Percentiles rank a stretch among this genome's conserved stretches.
Evolutionary conservation across 1,140 invertebrate genomes (phyloP).

Genomic region (Mylabris phalerata): DNA sequence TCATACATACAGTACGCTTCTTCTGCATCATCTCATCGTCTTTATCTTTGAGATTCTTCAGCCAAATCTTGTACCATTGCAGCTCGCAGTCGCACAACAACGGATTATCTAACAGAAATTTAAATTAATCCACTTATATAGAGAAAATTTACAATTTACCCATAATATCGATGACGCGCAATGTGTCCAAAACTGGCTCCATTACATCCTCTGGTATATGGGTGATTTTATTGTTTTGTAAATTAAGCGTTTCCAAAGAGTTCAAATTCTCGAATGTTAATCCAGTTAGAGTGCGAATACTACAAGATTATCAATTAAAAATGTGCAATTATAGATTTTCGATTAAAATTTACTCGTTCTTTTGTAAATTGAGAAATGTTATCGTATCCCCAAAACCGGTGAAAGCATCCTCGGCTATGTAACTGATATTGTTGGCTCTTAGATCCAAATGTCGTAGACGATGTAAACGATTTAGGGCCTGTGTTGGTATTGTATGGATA

Average conservation of each 20-base stretch:
- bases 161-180: conserved; percentile 77
- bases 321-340: neutral
- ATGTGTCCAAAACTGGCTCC: conserved; percentile 77
- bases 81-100: conserved; percentile 81
- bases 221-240: conserved; percentile 80
- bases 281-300: conserved; percentile 69
- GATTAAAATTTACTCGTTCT: conserved; percentile 66
- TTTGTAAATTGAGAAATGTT: conserved; percentile 84
- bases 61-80: conserved; percentile 76
- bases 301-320: conserved; percentile 42
- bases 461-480: conserved; percentile 71
- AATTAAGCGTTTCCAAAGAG: conserved; percentile 76
- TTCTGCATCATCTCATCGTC: conserved; percentile 82
- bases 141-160: conserved; percentile 50
- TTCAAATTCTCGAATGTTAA: conserved; percentile 80
- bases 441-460: conserved; percentile 81
- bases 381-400: conserved; percentile 85
- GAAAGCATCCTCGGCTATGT: conserved; percentile 77
- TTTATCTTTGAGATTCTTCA: conserved; percentile 64
- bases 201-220: conserved; percentile 81
- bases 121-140: conserved; percentile 18
- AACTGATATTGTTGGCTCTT: conserved; percentile 77
- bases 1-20: conserved; percentile 72
- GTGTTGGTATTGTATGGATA: conserved; percentile 72
- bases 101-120: conserved; percentile 66